Base-by-base conservation (phyloP, 2,888 invertebrate species). In the Drosophila limbata region DNA sequence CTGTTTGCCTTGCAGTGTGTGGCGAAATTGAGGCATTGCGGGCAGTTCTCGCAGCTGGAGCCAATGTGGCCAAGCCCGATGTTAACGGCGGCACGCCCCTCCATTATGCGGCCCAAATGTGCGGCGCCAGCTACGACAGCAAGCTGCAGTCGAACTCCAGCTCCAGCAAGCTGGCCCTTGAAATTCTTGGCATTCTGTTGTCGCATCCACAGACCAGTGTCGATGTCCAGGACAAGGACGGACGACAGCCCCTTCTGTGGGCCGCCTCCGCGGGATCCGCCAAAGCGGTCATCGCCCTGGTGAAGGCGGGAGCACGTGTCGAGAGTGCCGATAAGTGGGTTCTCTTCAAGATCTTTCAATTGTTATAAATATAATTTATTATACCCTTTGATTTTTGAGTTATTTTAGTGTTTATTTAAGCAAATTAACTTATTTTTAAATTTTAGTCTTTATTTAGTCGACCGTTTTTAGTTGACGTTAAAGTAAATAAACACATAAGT, bases 91-190 rank as follows among this genome's bases (percentile, higher is more conserved):
- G 99, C 15, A 98, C 96, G 88, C 98, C 99, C 0, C 93, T 99
- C 61, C 99, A 99, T 93, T 99, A 99, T 93, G 98, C 99, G 0
- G 98, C 99, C 13, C 98, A 99, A 93, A 98, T 99, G 95, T 98
- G 98, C 90, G 98, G 97, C 1, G 96, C 96, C 19, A 96, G 95
- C 19, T 95, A 95, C 44, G 95, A 94, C 75, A 94, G 94, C 44
- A 94, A 91, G 77, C 52, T 90, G 67, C 90, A 88, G 62, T 71
- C 89, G 9, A 90, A 82, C 66, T 89, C 91, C n/a, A 90, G 81
- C 67, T 89, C 92, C n/a, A 84, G 90, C 2, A 92, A 92, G 61
- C 74, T 93, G 74, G 90, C 93, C 0, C 69, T 92, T 37, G 92
- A 93, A 71, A 97, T 97, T 0, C 93, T 98, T 59, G 95, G 96